Conservation (phyloP, 2,113 vertebrate species). For the Gyps fulvus region DNA sequence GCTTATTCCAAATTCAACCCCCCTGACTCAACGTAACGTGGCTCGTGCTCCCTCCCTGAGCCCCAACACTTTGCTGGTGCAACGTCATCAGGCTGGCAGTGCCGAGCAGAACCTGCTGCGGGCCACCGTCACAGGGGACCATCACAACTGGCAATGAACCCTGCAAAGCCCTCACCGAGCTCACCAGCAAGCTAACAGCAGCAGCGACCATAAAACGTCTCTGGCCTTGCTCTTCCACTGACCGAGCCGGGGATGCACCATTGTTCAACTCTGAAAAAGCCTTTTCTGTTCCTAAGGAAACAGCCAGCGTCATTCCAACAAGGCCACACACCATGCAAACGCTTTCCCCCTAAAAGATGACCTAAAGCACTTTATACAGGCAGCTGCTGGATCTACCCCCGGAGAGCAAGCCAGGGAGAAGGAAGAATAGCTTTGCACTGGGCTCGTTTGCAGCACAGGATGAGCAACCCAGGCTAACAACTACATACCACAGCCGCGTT, state of each 20-base stretch:
- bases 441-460: accelerated
- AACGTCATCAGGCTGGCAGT: neutral
- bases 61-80: neutral
- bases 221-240: neutral
- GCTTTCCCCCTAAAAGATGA: neutral
- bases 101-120: accelerated
- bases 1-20: neutral
- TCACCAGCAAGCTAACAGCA: neutral
- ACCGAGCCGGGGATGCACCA: neutral
- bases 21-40: accelerated
- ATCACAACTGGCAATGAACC: neutral
- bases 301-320: neutral
- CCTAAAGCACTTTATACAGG: accelerated
- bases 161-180: neutral
- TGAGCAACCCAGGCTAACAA: neutral
- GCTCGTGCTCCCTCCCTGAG: accelerated
- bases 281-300: slow-evolving; percentile 24
- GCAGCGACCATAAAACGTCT: neutral
- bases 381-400: accelerated
- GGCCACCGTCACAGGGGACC: neutral
- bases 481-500: neutral
- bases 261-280: neutral
- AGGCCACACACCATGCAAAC: neutral
- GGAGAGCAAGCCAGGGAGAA: neutral
- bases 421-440: accelerated